These are phyloP conservation scores for Ophonus ardosiacus DNA, from an alignment of 2,888 invertebrate genomes.

Conservation along the genomic window DNA sequence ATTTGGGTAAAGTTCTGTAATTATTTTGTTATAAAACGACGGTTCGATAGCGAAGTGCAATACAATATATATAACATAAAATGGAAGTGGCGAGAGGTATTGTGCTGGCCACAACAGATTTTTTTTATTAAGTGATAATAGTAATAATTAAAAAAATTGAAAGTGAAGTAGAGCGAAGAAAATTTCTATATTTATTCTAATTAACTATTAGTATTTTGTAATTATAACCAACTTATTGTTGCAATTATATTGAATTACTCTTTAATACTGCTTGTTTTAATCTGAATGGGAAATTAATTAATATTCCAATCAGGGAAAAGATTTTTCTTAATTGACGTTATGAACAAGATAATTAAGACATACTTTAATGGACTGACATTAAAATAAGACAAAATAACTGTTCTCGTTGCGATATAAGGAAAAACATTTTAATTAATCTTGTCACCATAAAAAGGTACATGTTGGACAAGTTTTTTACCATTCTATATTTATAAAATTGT, in stretches of 20 bases:
- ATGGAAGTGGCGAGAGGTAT: no score
- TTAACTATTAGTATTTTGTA: not conserved
- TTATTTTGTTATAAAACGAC: no score
- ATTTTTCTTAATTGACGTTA: constrained; percentile 33
- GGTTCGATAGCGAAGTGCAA: no score
- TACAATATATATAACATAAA: no score
- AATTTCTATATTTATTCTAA: no score
- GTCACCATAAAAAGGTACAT: not conserved
- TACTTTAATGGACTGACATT: not conserved
- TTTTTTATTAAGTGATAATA: no score
- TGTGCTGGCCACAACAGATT: no score
- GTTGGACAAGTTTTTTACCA: not conserved
- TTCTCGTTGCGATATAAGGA: constrained; percentile 1
- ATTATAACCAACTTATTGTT: not conserved
- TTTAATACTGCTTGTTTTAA: not conserved
- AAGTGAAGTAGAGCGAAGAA: no score
- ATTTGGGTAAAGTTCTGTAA: no score
- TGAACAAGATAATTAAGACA: constrained; percentile 31
- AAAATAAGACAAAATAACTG: constrained; percentile 2
- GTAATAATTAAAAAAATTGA: no score
- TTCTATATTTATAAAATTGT: not conserved
- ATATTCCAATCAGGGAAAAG: constrained; percentile 1
- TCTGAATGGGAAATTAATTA: not conserved
- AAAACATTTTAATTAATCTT: not conserved
- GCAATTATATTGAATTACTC: constrained; percentile 1